Evolutionary conservation across 2,888 invertebrate species (phyloP), one percentile per base, ranked within the genome.

Genomic region (Zele albiditarsus): DNA sequence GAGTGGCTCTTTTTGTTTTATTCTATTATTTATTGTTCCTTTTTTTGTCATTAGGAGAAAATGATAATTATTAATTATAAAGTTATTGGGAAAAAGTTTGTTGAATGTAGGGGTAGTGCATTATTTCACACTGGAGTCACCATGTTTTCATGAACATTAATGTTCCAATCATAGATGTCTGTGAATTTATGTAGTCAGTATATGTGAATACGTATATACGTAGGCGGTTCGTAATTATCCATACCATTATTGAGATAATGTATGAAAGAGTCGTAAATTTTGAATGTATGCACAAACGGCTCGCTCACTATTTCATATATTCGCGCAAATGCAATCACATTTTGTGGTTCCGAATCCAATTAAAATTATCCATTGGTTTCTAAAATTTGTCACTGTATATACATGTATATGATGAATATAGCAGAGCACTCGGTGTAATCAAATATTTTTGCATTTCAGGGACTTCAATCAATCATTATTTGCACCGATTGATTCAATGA

Each of bases 181-280:
- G 20, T 53, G 16, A n/a, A 53, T 23, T 58, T 58, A 25, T 58
- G 20, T 23, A 0, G 25, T 58, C 20, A 2, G 57, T 60, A 25
- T 60, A 28, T 27, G 20, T 28, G 25, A 25, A 3, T 60, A 25
- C 28, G n/a, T 60, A 60, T 58, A 12, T 60, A 28, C 16, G 60
- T 53, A 8, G 20, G 6, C 14, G 27, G 60, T 27, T 27, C 14
- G 28, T 60, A 60, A 60, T 60, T 60, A 60, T 60, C 60, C 16
- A 14, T 53, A 53, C 60, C 27, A 60, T 60, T 60, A 60, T 60
- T 60, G 27, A 28, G 28, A 60, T 60, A 60, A 60, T 27, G 60
- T 60, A 60, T 60, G 25, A 60, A 60, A 60, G 60, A 60, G 27
- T 60, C 60, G 60, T 60, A 60, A 60, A 60, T 60, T 60, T 60